Base-by-base conservation (phyloP, 2,113 vertebrate species). In the Verasper variegatus region DNA sequence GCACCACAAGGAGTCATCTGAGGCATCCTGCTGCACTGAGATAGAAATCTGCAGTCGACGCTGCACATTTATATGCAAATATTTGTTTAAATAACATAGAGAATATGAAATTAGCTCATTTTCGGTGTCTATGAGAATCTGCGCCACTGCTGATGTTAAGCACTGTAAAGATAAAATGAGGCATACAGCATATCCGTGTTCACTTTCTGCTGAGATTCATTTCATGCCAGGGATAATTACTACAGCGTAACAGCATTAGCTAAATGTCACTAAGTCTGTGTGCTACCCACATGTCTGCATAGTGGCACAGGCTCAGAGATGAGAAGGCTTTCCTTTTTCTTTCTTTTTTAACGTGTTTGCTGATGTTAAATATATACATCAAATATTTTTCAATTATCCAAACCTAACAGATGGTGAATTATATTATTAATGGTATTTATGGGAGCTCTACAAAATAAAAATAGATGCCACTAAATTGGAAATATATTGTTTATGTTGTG, bases 231-330 rank as follows among this genome's bases (percentile, higher is more conserved):
- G 56, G 21, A 59, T 68, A 35, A 76, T 82, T 51, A 70, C 62
- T 55, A 42, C 65, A 65, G 45, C 2, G 4, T 78, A 73, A 83
- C 42, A 51, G 26, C 51, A 63, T 74, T 65, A 65, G 31, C 45
- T 83, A 77, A 85, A 86, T 78, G 66, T 78, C 64, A 88, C 78
- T 15, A 54, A 67, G 74, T 68, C 57, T 59, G 45, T 31, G 49
- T 69, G 42, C 42, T 10, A 12, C 45, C 52, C 52, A 42, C 17
- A n/a, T 42, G 9, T 76, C 27, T 59, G 1, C 18, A n/a, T 23
- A 31, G 31, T 26, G 20, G 58, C 57, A 68, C 21, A 63, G 45
- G 60, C 21, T 45, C 47, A 65, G 7, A 57, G 52, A 18, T n/a
- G 18, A 0, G 42, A 24, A 13, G 13, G 11, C 40, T 42, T 42